Evolutionary conservation across 1,140 invertebrate genomes (phyloP), one percentile per base, ranked within the genome.

Genomic region (Pseudomyrmex flavicornis): DNA sequence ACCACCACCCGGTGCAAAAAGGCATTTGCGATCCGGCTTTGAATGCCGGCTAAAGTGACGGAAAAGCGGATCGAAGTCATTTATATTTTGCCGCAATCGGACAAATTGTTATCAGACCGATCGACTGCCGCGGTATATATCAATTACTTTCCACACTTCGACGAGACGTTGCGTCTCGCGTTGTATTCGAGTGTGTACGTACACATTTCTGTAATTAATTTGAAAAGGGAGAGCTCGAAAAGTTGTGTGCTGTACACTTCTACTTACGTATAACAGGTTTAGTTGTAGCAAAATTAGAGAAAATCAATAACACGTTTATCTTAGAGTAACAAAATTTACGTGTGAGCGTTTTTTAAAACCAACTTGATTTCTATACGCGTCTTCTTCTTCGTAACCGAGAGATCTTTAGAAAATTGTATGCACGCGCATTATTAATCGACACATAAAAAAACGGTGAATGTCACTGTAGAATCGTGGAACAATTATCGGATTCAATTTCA

Each of bases 91-190:
- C 12, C 8, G 65, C 82, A 77, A 68, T 83, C 73, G 62, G 35
- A 84, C 85, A 84, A 84, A 84, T 84, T 84, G 35, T 80, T 76
- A 59, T 52, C 72, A 44, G 65, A 73, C 66, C 66, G 65, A 58
- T 75, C 62, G 61, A 82, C 61, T 66, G 35, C 20, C 46, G 65
- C 76, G 52, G 62, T 44, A 3, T 3, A 26, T 26, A 75, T 70
- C 80, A 46, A 76, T 84, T 73, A 73, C 35, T 56, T 58, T 63
- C 54, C 62, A 54, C 46, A 48, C 26, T 79, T 56, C 63, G 82
- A 35, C 35, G 52, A 26, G 62, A 77, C 69, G 69, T 73, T 50
- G 86, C 72, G 22, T 52, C 35, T 54, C 22, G 59, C n/a, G 2
- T 22, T 22, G 7, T 46, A 10, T 62, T n/a, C 35, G 17, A 12